phyloP scores from a whole-genome alignment of 2,888 invertebrate species.

The Cheiracanthium punctorium region DNA sequence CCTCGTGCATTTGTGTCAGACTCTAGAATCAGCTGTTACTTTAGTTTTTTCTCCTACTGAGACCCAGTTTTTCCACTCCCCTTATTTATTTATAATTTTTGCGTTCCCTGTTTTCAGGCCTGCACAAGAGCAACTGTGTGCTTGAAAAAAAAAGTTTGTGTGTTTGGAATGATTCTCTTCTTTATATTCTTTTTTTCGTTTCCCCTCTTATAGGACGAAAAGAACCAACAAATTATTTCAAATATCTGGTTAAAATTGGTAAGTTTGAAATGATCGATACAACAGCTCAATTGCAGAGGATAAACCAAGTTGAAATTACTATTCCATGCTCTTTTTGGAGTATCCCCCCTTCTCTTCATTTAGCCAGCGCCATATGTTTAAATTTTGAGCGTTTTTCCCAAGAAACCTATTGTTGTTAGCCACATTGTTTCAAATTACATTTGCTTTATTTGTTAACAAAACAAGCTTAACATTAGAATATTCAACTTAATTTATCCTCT shows the following conservation, averaged over 20 bases:
- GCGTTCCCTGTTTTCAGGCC: constrained; percentile 69
- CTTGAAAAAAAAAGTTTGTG: constrained; percentile 69
- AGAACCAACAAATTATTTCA: constrained; percentile 96
- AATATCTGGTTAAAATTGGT: constrained; percentile 98
- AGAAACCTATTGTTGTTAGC: neutral
- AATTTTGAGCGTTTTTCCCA: neutral
- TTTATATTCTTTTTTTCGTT: constrained; percentile 82
- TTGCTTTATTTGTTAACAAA: neutral
- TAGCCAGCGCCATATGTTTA: neutral
- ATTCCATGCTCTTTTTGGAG: neutral
- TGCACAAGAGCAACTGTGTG: constrained; percentile 69
- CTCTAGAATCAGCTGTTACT: constrained; percentile 66
- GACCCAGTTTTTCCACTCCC: constrained; percentile 60
- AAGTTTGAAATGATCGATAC: constrained; percentile 78
- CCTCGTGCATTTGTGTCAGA: constrained; percentile 28
- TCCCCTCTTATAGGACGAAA: constrained; percentile 93
- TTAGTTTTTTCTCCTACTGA: constrained; percentile 59
- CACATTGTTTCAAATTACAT: neutral
- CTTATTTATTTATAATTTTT: constrained; percentile 69
- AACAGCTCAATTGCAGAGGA: constrained; percentile 64
- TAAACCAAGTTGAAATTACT: constrained; percentile 70
- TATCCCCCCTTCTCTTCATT: neutral
- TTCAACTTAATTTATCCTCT: constrained; percentile 70
- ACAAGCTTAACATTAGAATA: neutral
- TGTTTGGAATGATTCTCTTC: constrained; percentile 70